Base-by-base conservation (phyloP, 2,113 vertebrate species). In the Rhabdornis inornatus region DNA sequence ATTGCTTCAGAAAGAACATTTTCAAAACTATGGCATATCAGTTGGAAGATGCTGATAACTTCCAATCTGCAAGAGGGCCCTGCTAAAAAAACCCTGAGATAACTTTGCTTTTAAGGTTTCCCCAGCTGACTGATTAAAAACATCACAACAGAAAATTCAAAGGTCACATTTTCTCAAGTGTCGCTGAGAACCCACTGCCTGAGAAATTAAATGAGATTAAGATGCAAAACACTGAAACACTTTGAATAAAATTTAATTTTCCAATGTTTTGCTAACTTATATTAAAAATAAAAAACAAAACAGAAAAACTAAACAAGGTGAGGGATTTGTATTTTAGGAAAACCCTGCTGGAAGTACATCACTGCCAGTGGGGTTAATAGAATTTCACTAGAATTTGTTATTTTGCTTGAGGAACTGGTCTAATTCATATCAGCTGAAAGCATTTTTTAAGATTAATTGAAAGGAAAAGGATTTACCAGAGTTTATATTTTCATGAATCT, bases 91-190 rank as follows among this genome's bases (percentile, higher is more conserved):
- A 93, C 44, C 7, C 42, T 31, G 40, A 53, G 63, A 84, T 61
- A 89, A 78, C 47, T 77, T 74, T 68, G 80, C 65, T 60, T 86
- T 85, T 65, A 83, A 95, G 71, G 68, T 82, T 92, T 78, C 56
- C 81, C 90, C 69, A 70, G 70, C 52, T 85, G 83, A 49, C 42
- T 95, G 93, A 93, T 86, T 94, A 18, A 78, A 96, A 76, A 93
- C 86, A 50, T 93, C 91, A 81, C 53, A 90, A 81, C 71, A 86
- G 83, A 94, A 91, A 86, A 93, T 88, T 68, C 86, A 96, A 96
- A 95, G 90, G 95, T 96, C 94, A 93, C 56, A 79, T 89, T 87
- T 92, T 39, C 94, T 87, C 82, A 89, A 83, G 92, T 61, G 87
- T 71, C 0, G 0, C 66, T 64, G 74, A 66, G 86, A 92, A 83